Evolutionary conservation across 2,113 vertebrate genomes (phyloP).

Genomic region (Sakesphorus luctuosus): DNA sequence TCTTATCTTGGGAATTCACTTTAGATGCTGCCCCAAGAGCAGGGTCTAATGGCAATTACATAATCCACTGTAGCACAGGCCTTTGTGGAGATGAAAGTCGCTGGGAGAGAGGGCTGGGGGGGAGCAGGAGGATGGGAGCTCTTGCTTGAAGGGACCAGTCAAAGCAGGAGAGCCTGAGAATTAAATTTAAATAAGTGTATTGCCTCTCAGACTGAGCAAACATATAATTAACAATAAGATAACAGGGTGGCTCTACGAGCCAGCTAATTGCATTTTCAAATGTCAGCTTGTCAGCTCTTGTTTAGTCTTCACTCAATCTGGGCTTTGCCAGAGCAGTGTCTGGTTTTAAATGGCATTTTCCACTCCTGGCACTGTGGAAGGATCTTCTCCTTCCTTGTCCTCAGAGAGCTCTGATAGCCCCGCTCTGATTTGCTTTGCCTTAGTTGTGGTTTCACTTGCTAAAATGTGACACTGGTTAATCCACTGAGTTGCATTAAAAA

Average conservation of each 20-base stretch:
- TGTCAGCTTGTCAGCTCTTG: slow-evolving; percentile 52
- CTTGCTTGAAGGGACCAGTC: background rate
- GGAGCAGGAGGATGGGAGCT: background rate
- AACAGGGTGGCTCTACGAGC: background rate
- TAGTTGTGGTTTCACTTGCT: background rate
- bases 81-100: background rate
- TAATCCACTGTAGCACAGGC: rapidly evolving
- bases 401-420: background rate
- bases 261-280: slow-evolving; percentile 47
- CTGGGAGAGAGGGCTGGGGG: background rate
- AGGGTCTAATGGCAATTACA: background rate
- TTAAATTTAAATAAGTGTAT: background rate
- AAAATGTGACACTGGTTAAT: background rate
- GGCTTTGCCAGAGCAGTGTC: background rate
- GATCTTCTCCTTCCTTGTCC: background rate
- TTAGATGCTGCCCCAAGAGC: background rate
- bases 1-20: background rate
- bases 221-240: slow-evolving; percentile 52
- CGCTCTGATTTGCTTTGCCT: background rate
- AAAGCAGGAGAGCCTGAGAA: slow-evolving; percentile 7
- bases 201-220: background rate
- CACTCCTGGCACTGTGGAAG: background rate
- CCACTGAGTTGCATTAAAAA: background rate
- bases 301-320: background rate
- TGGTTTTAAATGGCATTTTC: slow-evolving; percentile 17